phyloP scores from a whole-genome alignment of 2,797 vertebrate genomes.

The Caiman crocodilus region DNA sequence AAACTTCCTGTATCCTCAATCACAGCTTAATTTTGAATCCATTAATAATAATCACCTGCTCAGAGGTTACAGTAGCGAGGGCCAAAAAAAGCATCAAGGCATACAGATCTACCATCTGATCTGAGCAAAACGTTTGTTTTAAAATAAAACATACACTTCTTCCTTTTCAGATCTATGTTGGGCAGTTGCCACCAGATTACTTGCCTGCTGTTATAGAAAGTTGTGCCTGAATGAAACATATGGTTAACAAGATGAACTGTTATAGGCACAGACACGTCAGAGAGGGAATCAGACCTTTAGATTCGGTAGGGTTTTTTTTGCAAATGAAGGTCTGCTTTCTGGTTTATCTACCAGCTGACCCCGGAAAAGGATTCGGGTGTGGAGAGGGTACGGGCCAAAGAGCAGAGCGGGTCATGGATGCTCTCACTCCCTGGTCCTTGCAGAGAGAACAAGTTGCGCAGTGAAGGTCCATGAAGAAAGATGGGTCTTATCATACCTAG shows the following conservation, averaged over 20 bases:
- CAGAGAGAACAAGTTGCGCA: neutral
- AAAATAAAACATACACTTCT: neutral
- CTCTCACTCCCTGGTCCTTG: neutral
- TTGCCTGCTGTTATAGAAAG: neutral
- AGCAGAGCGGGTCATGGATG: neutral
- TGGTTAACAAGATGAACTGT: neutral
- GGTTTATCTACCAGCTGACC: neutral
- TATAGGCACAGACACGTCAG: neutral
- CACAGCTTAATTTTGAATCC: constrained; percentile 15
- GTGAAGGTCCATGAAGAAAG: neutral
- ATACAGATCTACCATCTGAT: neutral
- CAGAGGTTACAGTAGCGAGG: neutral
- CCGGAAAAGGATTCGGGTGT: neutral
- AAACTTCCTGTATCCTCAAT: neutral
- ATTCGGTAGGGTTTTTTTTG: neutral
- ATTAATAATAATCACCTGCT: constrained; percentile 22
- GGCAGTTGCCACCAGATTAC: neutral
- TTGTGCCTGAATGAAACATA: neutral
- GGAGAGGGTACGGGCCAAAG: neutral
- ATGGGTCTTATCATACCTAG: neutral
- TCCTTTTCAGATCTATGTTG: neutral
- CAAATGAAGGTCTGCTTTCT: neutral
- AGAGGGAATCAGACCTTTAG: neutral
- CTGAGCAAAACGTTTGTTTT: neutral
- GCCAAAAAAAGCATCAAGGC: too few species aligned